Conservation (phyloP, 1,140 invertebrate species). For the Proctacanthus coquilletti region DNA sequence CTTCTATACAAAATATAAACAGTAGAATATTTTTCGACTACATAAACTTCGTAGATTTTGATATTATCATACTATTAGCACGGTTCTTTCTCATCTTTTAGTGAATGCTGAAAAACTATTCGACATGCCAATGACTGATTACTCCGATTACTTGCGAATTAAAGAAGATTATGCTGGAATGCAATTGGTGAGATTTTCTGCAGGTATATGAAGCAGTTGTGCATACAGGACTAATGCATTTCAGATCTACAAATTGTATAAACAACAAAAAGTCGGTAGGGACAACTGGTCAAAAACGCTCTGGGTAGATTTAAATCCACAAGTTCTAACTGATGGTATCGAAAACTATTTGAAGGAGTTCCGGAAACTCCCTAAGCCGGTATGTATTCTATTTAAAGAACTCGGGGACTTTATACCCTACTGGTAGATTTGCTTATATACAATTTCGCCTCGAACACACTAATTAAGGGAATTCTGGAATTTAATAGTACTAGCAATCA, state of each 20-base stretch:
- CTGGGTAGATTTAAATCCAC: constrained; percentile 74
- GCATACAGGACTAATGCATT: too few species aligned
- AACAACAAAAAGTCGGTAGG: constrained; percentile 55
- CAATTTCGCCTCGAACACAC: background rate
- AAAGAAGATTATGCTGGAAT: constrained; percentile 58
- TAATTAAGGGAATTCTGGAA: background rate
- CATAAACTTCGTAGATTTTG: background rate
- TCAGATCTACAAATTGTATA: constrained; percentile 60
- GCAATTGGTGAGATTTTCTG: constrained; percentile 28
- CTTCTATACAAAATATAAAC: too few species aligned
- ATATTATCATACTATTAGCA: background rate
- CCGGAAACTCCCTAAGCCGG: constrained; percentile 37
- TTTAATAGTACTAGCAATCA: background rate
- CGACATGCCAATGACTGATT: constrained; percentile 66
- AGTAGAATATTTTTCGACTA: too few species aligned
- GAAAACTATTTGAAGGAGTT: constrained; percentile 69
- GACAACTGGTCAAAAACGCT: constrained; percentile 70
- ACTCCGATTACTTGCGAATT: constrained; percentile 52
- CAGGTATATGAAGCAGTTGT: constrained; percentile 3
- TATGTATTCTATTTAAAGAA: too few species aligned
- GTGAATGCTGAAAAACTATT: constrained; percentile 68
- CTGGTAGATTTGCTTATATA: background rate
- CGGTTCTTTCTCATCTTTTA: constrained; percentile 1
- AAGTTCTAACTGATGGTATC: constrained; percentile 69
- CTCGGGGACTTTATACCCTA: too few species aligned